Evolutionary conservation across 1,140 invertebrate species (phyloP), one percentile per base, ranked within the genome.

Genomic region (Zelostemma sp.): DNA sequence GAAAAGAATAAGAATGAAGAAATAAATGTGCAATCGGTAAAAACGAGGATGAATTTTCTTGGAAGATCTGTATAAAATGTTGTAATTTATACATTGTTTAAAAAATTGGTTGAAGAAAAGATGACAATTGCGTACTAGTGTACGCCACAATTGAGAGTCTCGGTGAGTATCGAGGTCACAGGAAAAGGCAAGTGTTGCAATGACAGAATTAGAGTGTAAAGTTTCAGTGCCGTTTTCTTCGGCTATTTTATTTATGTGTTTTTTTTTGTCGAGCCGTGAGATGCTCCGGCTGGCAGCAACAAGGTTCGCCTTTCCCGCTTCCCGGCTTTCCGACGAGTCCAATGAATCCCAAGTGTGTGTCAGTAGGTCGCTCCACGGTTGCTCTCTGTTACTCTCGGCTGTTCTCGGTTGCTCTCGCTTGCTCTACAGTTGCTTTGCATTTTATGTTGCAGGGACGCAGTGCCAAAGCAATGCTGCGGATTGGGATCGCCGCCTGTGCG

Each of bases 391-490:
- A n/a, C n/a, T n/a, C n/a, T n/a, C n/a, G n/a, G n/a, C n/a, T n/a
- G n/a, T n/a, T n/a, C n/a, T n/a, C n/a, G n/a, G n/a, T n/a, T n/a
- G n/a, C n/a, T n/a, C n/a, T n/a, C n/a, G n/a, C n/a, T n/a, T n/a
- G n/a, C n/a, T n/a, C n/a, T n/a, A n/a, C n/a, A n/a, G n/a, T n/a
- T n/a, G n/a, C n/a, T n/a, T n/a, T n/a, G n/a, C 59, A 43, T 54
- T 75, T 75, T 48, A 62, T 74, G 54, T 81, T 75, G 38, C 79
- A 85, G 84, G 64, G 83, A 84, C 73, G 80, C 82, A 58, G 83
- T 83, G 53, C 84, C 84, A 65, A 86, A 86, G 80, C 84, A 85
- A 64, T 86, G 84, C 53, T 86, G 84, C 50, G 83, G 84, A 48
- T 72, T 86, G 28, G 77, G 84, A 59, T 86, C 83, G 17, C 84